Evolutionary conservation across 2,797 vertebrate species (phyloP).

Genomic region (Brachyrhaphis roseni): DNA sequence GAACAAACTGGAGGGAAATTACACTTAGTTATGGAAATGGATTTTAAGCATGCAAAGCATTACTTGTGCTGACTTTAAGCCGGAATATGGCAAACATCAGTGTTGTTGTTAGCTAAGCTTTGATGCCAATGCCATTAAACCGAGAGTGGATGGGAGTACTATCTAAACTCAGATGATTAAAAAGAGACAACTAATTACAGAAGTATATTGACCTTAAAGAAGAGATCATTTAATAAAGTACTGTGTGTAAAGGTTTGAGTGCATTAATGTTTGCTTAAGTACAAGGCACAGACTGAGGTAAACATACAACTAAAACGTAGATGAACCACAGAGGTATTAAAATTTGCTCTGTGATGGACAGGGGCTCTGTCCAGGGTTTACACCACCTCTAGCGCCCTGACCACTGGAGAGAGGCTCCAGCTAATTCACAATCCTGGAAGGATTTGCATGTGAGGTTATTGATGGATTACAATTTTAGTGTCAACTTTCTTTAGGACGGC

Average conservation of each 20-base stretch:
- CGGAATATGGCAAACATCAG: constrained; percentile 83
- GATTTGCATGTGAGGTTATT: too few relatives aligned
- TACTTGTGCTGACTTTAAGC: constrained; percentile 90
- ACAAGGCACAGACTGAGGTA: constrained; percentile 61
- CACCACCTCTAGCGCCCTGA: neutral
- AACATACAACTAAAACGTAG: constrained; percentile 56
- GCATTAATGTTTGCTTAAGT: constrained; percentile 59
- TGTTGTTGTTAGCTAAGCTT: constrained; percentile 59
- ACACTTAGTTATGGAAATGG: constrained; percentile 99
- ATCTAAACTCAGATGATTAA: constrained; percentile 81
- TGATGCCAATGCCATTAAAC: constrained; percentile 65
- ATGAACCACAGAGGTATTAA: constrained; percentile 34
- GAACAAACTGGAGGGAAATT: constrained; percentile 99
- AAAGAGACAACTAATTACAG: constrained; percentile 83
- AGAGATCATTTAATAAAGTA: constrained; percentile 79
- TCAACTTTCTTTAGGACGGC: neutral
- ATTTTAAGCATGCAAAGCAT: constrained; percentile 99
- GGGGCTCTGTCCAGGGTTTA: neutral
- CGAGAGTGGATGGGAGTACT: constrained; percentile 71
- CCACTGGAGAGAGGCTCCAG: neutral
- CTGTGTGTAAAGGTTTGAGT: constrained; percentile 63
- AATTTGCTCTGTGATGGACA: neutral
- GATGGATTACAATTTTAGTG: neutral
- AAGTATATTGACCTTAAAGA: constrained; percentile 83
- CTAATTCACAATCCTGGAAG: too few relatives aligned